These are phyloP conservation scores for Rhynchophorus ferrugineus DNA, from an alignment of 1,140 invertebrate species.

Conservation along the genomic window DNA sequence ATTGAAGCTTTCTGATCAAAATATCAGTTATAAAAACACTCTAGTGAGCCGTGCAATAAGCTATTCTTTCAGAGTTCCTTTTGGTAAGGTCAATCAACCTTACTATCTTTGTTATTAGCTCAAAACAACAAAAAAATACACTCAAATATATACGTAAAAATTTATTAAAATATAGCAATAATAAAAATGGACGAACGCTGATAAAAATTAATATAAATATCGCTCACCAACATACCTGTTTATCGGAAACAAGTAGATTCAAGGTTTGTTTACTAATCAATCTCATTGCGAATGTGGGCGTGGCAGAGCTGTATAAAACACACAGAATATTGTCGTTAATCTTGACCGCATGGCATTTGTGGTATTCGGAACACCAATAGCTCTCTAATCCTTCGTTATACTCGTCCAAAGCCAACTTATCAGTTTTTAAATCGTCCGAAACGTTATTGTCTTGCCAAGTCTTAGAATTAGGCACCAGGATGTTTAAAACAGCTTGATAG, in stretches of 20 bases:
- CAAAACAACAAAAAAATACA: too few relatives aligned
- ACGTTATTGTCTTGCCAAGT: slow-evolving; percentile 21
- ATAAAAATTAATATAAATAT: too few relatives aligned
- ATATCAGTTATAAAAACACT: too few relatives aligned
- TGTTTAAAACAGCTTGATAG: slow-evolving; percentile 51
- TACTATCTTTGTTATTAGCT: too few relatives aligned
- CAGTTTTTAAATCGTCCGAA: slow-evolving; percentile 10
- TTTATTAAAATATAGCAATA: too few relatives aligned
- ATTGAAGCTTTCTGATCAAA: too few relatives aligned
- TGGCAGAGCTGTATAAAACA: slow-evolving; percentile 56
- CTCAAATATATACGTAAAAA: too few relatives aligned
- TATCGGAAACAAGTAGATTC: slow-evolving; percentile 46
- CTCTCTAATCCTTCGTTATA: slow-evolving; percentile 52
- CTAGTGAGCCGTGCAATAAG: too few relatives aligned
- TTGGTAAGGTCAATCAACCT: too few relatives aligned
- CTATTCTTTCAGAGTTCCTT: too few relatives aligned
- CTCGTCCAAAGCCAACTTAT: slow-evolving; percentile 19
- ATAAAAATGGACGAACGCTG: too few relatives aligned
- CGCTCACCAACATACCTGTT: slow-evolving; percentile 46
- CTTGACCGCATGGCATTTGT: slow-evolving; percentile 70
- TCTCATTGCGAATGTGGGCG: slow-evolving; percentile 60
- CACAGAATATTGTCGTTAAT: slow-evolving; percentile 56
- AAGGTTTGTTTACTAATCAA: slow-evolving; percentile 47
- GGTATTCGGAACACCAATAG: slow-evolving; percentile 75
- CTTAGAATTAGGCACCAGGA: slow-evolving; percentile 29